A percentile compares a stretch with the other conserved stretches of the same genome.
Evolutionary conservation across 2,888 invertebrate species (phyloP).

Genomic region (Diaphora mendica): DNA sequence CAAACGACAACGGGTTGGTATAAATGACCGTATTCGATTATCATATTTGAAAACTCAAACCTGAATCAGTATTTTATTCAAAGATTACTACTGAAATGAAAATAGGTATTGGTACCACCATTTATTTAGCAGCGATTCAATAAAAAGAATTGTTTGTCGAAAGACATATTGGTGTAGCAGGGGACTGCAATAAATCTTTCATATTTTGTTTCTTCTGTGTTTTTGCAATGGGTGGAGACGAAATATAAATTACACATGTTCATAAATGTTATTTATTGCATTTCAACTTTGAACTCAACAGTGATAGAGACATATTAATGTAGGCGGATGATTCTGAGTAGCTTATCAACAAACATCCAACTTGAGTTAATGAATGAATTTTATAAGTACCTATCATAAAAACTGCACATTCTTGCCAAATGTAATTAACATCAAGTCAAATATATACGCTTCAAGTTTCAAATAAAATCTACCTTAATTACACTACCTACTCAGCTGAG

Average conservation of each 20-base stretch:
- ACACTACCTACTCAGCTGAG: background rate
- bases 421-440: background rate
- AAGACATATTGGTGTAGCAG: background rate
- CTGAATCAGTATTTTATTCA: background rate
- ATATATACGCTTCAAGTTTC: background rate
- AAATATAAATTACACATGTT: slow-evolving; percentile 51
- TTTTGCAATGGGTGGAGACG: slow-evolving; percentile 17
- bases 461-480: background rate
- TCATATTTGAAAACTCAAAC: background rate
- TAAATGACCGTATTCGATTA: background rate
- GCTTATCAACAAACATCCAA: slow-evolving; percentile 68
- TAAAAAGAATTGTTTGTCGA: background rate
- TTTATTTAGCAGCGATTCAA: background rate
- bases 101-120: background rate
- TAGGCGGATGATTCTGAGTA: slow-evolving; percentile 67
- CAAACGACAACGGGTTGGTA: slow-evolving; percentile 26
- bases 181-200: background rate
- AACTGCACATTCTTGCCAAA: background rate
- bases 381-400: too few species aligned
- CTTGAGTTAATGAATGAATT: too few species aligned
- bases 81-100: background rate
- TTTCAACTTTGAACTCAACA: slow-evolving; percentile 74
- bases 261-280: slow-evolving; percentile 65
- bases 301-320: slow-evolving; percentile 71
- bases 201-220: slow-evolving; percentile 25